Evolutionary conservation across 1,140 invertebrate genomes (phyloP).

Genomic region (Sarcophaga bullata): DNA sequence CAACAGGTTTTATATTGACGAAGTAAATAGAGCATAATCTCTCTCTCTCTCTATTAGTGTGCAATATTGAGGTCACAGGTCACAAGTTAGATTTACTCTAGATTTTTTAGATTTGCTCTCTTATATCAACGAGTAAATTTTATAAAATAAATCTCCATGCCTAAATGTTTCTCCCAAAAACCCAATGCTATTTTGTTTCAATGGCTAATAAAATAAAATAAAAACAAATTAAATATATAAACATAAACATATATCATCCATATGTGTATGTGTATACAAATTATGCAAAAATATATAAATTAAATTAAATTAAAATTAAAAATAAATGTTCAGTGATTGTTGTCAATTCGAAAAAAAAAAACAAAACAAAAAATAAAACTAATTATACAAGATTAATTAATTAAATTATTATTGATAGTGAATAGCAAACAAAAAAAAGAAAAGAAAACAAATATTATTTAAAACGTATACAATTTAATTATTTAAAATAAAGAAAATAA

Average conservation of each 20-base stretch:
- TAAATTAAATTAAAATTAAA: neutral
- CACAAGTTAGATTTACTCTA: too few species aligned
- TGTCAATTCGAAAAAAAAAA: conserved; percentile 20
- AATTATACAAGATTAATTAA: neutral
- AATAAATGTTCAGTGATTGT: conserved; percentile 33
- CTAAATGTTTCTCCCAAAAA: neutral
- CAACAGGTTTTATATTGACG: too few species aligned
- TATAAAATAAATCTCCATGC: too few species aligned
- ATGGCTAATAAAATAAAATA: neutral
- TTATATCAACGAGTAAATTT: too few species aligned
- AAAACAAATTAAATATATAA: neutral
- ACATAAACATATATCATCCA: too few species aligned
- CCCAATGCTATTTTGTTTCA: neutral
- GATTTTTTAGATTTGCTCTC: too few species aligned
- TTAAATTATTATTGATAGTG: conserved; percentile 4
- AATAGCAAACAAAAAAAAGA: conserved; percentile 14
- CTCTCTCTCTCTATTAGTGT: too few species aligned
- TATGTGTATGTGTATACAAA: too few species aligned
- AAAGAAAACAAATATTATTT: neutral
- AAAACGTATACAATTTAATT: neutral
- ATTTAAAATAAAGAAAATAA: neutral
- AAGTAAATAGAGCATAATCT: too few species aligned
- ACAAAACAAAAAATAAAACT: neutral
- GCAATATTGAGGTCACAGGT: too few species aligned
- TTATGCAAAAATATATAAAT: conserved; percentile 1